Conservation (phyloP, 2,797 vertebrate species). For the Gymnodraco acuticeps region DNA sequence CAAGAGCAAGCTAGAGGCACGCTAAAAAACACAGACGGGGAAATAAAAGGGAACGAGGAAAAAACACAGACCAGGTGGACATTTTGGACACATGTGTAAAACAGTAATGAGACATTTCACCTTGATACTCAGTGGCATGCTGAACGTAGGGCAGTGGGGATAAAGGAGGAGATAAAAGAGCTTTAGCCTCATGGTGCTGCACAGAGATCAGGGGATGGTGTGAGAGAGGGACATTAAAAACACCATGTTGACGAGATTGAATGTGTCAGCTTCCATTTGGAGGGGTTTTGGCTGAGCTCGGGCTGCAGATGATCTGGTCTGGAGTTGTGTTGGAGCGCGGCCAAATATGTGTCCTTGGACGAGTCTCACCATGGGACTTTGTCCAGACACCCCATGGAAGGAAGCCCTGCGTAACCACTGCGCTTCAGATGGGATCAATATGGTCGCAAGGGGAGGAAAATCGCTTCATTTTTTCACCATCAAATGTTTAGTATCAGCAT, state of each 20-base stretch:
- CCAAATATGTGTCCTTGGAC: conserved; percentile 83
- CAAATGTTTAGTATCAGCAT: conserved; percentile 52
- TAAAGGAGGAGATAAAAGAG: conserved; percentile 42
- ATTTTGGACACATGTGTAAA: conserved; percentile 77
- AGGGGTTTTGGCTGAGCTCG: conserved; percentile 65
- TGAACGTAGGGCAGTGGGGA: conserved; percentile 35
- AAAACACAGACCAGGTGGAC: conserved; percentile 75
- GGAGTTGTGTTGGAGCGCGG: conserved; percentile 75
- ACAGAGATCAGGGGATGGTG: conserved; percentile 63
- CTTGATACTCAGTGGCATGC: conserved; percentile 40
- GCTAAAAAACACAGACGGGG: conserved; percentile 49
- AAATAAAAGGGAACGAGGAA: conserved; percentile 58
- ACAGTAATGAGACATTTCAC: conserved; percentile 66
- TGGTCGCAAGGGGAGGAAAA: conserved; percentile 37
- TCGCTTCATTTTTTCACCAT: conserved; percentile 45
- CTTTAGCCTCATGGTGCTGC: conserved; percentile 33
- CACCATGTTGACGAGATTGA: conserved; percentile 73
- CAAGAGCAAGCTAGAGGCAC: conserved; percentile 49
- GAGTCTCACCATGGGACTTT: conserved; percentile 79
- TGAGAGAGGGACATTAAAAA: conserved; percentile 67
- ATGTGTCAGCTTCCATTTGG: conserved; percentile 82
- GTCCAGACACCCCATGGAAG: conserved; percentile 77
- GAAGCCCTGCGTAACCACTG: conserved; percentile 63
- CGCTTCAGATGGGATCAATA: conserved; percentile 60
- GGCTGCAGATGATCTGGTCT: conserved; percentile 76